Base-by-base conservation (phyloP, 2,113 vertebrate species). In the Upupa epops region DNA sequence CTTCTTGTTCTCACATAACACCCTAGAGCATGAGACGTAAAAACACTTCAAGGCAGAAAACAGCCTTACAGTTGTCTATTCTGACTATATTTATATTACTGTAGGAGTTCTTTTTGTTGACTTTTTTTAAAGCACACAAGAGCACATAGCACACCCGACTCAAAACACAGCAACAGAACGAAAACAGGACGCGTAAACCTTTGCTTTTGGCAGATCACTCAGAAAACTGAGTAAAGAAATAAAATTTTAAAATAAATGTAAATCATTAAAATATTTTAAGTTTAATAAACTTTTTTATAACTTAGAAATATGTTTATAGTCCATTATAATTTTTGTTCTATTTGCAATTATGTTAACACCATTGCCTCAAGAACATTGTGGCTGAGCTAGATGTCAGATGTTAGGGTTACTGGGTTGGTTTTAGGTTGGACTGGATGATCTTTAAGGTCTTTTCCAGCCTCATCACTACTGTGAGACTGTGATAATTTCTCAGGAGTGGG, bases 21-120 rank as follows among this genome's bases (percentile, higher is more conserved):
- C 29, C 14, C 34, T 56, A 36, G 4, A 68, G 11, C 1, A 1
- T 26, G 15, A 80, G 15, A 16, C 2, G 0, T 16, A 63, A 9
- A 68, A 75, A n/a, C 5, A 61, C 6, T 71, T 79, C 13, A 32
- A 45, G 56, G 20, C 40, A 86, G 32, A 61, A 76, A 22, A 48
- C 20, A 56, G 9, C 26, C 40, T 10, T 60, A 19, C 9, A 22
- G 3, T 22, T 46, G 17, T 36, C 51, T 9, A 42, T 32, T 65
- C 64, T 73, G 20, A 20, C 24, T 48, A 32, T 20, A 51, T 17
- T 64, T 25, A 60, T 71, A 55, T 52, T 31, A 46, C 9, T 69
- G 68, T n/a, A 51, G 13, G 9, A 74, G 4, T 36, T 46, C 9
- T 9, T 7, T 52, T 26, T n/a, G 5, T 46, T 16, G 8, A 11